Conservation (phyloP, 2,113 vertebrate genomes). For the Megaceryle maxima region DNA sequence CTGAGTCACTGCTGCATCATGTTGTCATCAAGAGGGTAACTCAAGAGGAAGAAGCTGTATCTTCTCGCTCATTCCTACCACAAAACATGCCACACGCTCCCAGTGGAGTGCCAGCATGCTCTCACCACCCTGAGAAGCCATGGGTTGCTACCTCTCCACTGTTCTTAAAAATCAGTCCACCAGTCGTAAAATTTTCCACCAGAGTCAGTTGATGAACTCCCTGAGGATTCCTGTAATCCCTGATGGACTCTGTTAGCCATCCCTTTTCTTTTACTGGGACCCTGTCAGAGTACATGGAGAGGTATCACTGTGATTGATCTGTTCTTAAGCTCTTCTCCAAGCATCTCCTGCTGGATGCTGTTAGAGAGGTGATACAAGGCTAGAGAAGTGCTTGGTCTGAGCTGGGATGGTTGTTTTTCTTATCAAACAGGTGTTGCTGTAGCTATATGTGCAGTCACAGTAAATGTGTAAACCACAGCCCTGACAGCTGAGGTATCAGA, state of each 20-base stretch:
- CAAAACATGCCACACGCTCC: fast-evolving
- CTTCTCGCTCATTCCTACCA: neutral
- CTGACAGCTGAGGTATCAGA: neutral
- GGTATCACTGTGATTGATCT: neutral
- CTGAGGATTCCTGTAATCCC: neutral
- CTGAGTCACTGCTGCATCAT: neutral
- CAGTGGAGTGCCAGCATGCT: neutral
- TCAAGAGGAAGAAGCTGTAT: neutral
- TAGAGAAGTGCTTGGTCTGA: neutral
- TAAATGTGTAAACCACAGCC: neutral
- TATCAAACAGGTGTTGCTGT: neutral
- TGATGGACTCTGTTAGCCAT: neutral
- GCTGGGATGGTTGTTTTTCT: neutral
- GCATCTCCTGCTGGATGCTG: neutral
- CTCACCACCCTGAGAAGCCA: neutral
- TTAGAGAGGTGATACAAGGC: neutral
- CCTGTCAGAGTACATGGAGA: fast-evolving
- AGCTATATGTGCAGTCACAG: neutral
- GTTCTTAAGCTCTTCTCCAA: neutral
- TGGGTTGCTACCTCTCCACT: neutral
- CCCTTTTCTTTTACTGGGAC: neutral
- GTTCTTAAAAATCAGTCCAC: neutral
- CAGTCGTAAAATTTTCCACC: neutral
- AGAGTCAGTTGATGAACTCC: neutral
- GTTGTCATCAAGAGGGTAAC: neutral